Evolutionary conservation across 2,113 vertebrate species (phyloP), one percentile per base, ranked within the genome.

Genomic region (Trachemys scripta): DNA sequence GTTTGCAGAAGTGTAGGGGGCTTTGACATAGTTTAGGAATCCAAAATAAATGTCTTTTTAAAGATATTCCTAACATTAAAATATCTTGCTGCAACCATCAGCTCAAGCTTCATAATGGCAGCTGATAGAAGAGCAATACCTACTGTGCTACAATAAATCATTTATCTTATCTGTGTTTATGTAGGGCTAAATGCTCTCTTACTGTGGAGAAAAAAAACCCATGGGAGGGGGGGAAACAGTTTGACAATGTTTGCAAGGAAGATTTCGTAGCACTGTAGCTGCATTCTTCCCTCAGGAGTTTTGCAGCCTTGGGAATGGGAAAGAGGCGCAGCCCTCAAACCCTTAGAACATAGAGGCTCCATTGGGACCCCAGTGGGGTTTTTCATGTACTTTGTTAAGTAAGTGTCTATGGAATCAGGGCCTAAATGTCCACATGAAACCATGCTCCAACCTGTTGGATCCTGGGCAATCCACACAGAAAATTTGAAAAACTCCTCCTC

Each of bases 121-220:
- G 93, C 89, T 90, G 94, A 96, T 96, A 97, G 91, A 85, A 87
- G 84, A 89, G 91, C 85, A 96, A 94, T 95, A 96, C 93, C 90
- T 95, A 92, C 87, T 79, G 89, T 50, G 62, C 53, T 82, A 93
- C 91, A 96, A 92, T 93, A 97, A 96, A 97, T 96, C 6, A 87
- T 97, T 96, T 96, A 93, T 92, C 95, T 98, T 96, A 97, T 96
- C 96, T 84, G 82, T 92, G 62, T 96, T 97, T 95, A 89, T 85
- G 91, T 91, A 86, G 50, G 85, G 95, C 92, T 93, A 96, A 97
- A 97, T 85, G 90, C 87, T 96, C 69, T 91, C 95, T 92, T 95
- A 62, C 95, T 57, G 89, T 87, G 78, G 0, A 76, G 38, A 38
- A 38, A 96, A 94, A 94, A 92, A 92, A 85, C 72, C 78, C 79